A percentile compares a stretch with the other conserved stretches of the same genome.
phyloP scores from a whole-genome alignment of 2,797 vertebrate genomes.

The Numenius phaeopus region DNA sequence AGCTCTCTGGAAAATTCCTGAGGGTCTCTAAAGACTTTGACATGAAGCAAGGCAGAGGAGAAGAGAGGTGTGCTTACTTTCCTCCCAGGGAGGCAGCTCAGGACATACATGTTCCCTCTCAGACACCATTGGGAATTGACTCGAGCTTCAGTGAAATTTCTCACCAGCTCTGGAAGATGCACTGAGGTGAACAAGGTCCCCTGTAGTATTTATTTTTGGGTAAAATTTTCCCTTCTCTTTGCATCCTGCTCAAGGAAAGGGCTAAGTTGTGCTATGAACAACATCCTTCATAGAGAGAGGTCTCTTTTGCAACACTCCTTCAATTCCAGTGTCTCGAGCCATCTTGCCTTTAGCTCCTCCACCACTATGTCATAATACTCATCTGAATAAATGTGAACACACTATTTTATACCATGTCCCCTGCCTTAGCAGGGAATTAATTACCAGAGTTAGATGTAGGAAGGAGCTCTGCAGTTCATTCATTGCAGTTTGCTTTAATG shows the following conservation, averaged over 20 bases:
- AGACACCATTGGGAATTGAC: background rate
- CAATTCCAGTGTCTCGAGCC: background rate
- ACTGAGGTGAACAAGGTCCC: background rate
- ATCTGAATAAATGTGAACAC: background rate
- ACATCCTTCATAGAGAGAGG: background rate
- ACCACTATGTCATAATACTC: background rate
- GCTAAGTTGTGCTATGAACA: rapidly evolving
- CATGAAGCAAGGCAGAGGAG: background rate
- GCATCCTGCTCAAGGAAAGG: background rate
- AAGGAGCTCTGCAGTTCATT: conserved; percentile 41
- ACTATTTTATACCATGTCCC: background rate
- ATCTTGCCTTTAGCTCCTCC: background rate
- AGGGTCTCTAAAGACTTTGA: background rate
- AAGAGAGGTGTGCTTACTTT: background rate
- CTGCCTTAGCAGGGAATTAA: background rate
- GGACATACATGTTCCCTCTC: background rate
- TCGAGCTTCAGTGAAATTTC: background rate
- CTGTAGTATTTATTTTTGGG: background rate
- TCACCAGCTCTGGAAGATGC: background rate
- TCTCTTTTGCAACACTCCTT: background rate
- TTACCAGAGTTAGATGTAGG: background rate
- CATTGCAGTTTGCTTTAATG: conserved; percentile 34
- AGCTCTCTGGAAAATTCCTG: background rate
- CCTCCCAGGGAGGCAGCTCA: background rate
- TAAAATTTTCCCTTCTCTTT: background rate